Evolutionary conservation across 2,113 vertebrate species (phyloP).

Genomic region (Triplophysa tibetana): DNA sequence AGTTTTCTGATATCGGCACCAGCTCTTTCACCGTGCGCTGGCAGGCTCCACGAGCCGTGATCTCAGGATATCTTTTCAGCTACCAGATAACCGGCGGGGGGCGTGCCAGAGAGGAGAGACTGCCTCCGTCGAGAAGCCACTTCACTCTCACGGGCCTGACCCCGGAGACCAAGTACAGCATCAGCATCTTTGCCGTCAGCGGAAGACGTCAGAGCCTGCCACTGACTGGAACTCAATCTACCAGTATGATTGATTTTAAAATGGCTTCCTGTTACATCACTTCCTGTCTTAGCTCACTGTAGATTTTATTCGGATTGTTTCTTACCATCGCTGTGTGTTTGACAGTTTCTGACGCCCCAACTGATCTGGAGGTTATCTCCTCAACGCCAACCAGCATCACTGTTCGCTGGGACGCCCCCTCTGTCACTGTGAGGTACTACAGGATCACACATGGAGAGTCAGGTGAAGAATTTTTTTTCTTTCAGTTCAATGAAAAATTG

Average conservation of each 20-base stretch:
- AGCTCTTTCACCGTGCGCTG: slow-evolving; percentile 94
- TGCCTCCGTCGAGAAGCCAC: slow-evolving; percentile 88
- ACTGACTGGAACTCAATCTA: slow-evolving; percentile 84
- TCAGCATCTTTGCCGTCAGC: slow-evolving; percentile 82
- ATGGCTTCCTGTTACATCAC: not conserved
- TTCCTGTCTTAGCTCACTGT: not conserved
- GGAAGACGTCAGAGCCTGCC: slow-evolving; percentile 79
- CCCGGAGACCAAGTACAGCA: slow-evolving; percentile 85
- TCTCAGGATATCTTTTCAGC: slow-evolving; percentile 84
- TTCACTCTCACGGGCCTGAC: slow-evolving; percentile 88
- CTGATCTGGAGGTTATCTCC: slow-evolving; percentile 84
- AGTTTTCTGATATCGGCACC: slow-evolving; percentile 87
- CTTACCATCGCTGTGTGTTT: not conserved
- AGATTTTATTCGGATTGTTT: not conserved
- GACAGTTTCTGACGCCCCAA: slow-evolving; percentile 91
- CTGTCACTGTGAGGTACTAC: slow-evolving; percentile 93
- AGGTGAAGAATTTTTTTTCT: slow-evolving; percentile 69
- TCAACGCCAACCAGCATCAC: slow-evolving; percentile 83
- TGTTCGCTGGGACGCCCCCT: slow-evolving; percentile 90
- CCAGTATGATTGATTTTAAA: slow-evolving; percentile 74
- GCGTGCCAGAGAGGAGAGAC: slow-evolving; percentile 84
- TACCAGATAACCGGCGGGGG: slow-evolving; percentile 77
- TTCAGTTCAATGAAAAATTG: not conserved
- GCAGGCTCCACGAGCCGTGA: slow-evolving; percentile 83
- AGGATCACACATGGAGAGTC: slow-evolving; percentile 90